phyloP scores from a whole-genome alignment of 2,113 vertebrate species.

The Dolichallabes microphthalmus region DNA sequence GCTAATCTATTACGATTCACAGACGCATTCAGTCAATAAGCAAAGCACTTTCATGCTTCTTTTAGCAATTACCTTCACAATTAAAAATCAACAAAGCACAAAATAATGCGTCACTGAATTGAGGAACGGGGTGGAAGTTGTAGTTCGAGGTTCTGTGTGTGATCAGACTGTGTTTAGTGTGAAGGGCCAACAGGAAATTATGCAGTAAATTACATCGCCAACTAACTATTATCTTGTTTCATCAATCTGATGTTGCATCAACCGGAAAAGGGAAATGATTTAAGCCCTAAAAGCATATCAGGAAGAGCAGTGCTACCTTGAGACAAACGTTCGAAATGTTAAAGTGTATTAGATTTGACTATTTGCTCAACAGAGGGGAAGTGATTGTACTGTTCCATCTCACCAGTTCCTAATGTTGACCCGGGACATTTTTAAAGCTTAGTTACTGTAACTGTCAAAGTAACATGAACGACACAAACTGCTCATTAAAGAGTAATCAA shows the following conservation, averaged over 20 bases:
- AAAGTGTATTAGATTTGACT: background rate
- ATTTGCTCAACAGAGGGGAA: no score
- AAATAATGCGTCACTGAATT: conserved; percentile 76
- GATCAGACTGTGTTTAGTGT: conserved; percentile 25
- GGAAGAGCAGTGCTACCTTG: background rate
- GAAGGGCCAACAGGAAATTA: conserved; percentile 41
- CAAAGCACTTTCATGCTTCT: conserved; percentile 85
- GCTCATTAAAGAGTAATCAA: background rate
- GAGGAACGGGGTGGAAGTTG: conserved; percentile 54
- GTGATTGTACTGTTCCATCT: background rate
- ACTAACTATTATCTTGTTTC: conserved; percentile 36
- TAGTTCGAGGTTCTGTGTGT: conserved; percentile 46
- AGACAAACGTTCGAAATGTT: background rate
- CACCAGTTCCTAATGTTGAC: background rate
- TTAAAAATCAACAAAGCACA: conserved; percentile 96
- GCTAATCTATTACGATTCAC: conserved; percentile 83
- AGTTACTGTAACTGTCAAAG: background rate
- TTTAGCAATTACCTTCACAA: conserved; percentile 88
- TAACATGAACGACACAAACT: background rate
- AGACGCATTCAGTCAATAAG: conserved; percentile 86
- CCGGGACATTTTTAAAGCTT: background rate
- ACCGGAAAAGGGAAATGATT: background rate
- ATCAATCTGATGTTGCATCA: conserved; percentile 4
- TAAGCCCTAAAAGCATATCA: background rate
- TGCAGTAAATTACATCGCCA: conserved; percentile 16